Evolutionary conservation across 2,888 invertebrate species (phyloP).

Genomic region (Apomyelois bistriatella): DNA sequence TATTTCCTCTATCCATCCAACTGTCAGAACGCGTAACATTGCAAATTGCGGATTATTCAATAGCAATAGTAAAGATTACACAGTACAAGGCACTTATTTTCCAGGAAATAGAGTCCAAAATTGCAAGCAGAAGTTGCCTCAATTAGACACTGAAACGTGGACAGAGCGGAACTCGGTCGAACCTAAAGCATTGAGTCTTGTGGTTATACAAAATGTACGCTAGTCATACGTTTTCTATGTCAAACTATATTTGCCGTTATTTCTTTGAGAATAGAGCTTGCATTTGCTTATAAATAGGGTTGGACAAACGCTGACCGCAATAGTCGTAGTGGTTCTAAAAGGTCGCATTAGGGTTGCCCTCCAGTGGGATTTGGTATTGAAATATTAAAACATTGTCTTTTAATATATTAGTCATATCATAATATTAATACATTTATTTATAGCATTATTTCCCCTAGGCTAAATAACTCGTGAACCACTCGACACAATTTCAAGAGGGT

Average conservation of each 20-base stretch:
- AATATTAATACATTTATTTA: too few relatives aligned
- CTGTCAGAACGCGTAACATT: not conserved
- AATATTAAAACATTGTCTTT: not conserved
- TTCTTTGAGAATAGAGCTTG: not conserved
- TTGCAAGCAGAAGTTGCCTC: not conserved
- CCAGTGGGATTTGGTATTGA: not conserved
- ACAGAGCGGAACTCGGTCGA: constrained; percentile 10
- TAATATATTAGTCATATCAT: too few relatives aligned
- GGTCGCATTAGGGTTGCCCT: constrained; percentile 2
- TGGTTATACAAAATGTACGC: not conserved
- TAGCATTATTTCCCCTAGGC: too few relatives aligned
- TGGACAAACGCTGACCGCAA: constrained; percentile 12
- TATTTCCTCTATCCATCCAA: constrained; percentile 4
- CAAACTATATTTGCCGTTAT: constrained; percentile 1
- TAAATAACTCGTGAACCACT: too few relatives aligned
- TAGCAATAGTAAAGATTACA: not conserved
- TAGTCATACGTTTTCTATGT: not conserved
- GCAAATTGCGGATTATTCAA: constrained; percentile 13
- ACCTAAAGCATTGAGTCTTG: constrained; percentile 6
- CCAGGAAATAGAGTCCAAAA: constrained; percentile 4
- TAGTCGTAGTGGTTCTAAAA: constrained; percentile 7
- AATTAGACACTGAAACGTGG: constrained; percentile 12
- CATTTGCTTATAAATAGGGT: not conserved
- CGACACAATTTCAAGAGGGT: too few relatives aligned
- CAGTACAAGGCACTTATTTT: constrained; percentile 6